A percentile compares a stretch with the other conserved stretches of the same genome.
These are phyloP conservation scores for Phyllotis vaccarum DNA, from an alignment of 2,797 vertebrate species.

Conservation along the genomic window DNA sequence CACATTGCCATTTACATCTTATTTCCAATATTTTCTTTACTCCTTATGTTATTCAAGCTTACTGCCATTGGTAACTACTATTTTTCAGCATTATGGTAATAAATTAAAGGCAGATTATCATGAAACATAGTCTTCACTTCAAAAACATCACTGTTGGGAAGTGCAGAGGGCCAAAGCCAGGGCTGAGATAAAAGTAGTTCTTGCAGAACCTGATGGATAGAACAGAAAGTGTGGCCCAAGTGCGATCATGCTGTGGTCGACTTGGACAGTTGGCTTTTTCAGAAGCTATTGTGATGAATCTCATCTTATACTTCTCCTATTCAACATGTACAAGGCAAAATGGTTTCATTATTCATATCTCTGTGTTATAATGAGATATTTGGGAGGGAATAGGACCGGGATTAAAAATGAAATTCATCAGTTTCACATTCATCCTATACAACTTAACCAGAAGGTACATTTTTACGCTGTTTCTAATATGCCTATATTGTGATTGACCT, in stretches of 20 bases:
- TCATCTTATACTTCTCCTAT: background rate
- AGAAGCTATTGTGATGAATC: background rate
- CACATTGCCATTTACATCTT: background rate
- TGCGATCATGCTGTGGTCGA: accelerated
- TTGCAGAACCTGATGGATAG: background rate
- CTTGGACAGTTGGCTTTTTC: background rate
- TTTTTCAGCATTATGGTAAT: background rate
- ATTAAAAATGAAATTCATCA: background rate
- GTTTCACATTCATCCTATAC: background rate
- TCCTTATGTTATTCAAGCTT: background rate
- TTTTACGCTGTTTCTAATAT: background rate
- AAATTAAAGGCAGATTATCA: constrained; percentile 15
- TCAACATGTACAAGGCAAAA: background rate
- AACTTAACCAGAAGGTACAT: background rate
- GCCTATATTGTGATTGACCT: background rate
- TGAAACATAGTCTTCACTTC: constrained; percentile 14
- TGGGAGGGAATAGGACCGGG: background rate
- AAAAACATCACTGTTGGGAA: constrained; percentile 9
- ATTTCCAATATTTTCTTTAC: background rate
- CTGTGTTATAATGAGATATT: background rate
- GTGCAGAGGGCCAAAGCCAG: background rate
- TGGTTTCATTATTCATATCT: background rate
- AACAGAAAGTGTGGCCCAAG: background rate
- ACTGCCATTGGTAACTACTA: background rate
- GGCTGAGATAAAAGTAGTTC: background rate